Percentiles rank a stretch among this genome's conserved stretches.
Evolutionary conservation across 2,888 invertebrate species (phyloP).

Genomic region (Microdon myrmicae): DNA sequence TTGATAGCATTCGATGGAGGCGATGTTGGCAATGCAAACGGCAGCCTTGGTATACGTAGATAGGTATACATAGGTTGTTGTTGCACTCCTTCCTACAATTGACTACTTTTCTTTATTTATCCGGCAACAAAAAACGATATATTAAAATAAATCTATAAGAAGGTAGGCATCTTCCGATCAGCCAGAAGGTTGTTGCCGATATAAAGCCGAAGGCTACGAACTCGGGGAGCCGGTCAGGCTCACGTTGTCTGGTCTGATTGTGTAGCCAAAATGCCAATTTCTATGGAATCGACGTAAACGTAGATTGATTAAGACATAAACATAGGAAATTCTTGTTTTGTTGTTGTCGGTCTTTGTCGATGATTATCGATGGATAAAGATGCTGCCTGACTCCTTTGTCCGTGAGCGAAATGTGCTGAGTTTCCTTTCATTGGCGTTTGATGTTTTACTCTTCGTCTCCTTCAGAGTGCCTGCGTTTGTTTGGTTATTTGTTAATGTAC

Average conservation of each 20-base stretch:
- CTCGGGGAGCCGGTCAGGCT: slow-evolving; percentile 8
- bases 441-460: background rate
- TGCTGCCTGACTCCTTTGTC: background rate
- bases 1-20: background rate
- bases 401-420: background rate
- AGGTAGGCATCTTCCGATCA: slow-evolving; percentile 18
- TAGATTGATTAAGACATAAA: slow-evolving; percentile 55
- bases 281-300: slow-evolving; percentile 54
- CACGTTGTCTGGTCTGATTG: slow-evolving; percentile 14
- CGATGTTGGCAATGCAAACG: background rate
- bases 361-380: slow-evolving; percentile 51
- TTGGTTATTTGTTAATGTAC: slow-evolving; percentile 51
- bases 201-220: slow-evolving; percentile 17
- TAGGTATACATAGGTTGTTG: slow-evolving; percentile 1
- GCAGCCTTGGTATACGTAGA: background rate
- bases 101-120: slow-evolving; percentile 51
- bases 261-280: slow-evolving; percentile 50
- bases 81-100: slow-evolving; percentile 43
- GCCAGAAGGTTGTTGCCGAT: background rate
- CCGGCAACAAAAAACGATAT: slow-evolving; percentile 38
- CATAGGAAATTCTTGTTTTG: slow-evolving; percentile 54
- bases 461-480: slow-evolving; percentile 22
- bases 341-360: slow-evolving; percentile 52
- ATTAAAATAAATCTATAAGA: slow-evolving; percentile 48
- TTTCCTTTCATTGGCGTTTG: background rate